Conservation (phyloP, 2,113 vertebrate species). For the Motacilla tschutschensis region DNA sequence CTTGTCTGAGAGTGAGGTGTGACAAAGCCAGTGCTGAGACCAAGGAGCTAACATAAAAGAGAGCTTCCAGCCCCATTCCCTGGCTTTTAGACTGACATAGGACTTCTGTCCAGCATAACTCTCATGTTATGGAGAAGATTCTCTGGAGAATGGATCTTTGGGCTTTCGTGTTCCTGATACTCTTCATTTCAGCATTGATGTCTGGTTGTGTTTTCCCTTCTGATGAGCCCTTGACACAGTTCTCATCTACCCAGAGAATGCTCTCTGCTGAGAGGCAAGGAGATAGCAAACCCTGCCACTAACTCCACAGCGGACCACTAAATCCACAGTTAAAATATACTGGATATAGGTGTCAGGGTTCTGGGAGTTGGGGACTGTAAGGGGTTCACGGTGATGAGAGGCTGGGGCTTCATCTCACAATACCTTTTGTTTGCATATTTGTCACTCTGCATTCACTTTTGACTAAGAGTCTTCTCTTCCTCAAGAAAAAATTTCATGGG, state of each 20-base stretch:
- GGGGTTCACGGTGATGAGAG: background rate
- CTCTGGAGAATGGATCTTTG: background rate
- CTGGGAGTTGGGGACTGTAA: background rate
- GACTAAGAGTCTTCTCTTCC: background rate
- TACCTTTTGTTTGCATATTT: background rate
- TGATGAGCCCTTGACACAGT: background rate
- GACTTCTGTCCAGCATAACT: background rate
- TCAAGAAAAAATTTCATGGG: background rate
- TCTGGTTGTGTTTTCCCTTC: background rate
- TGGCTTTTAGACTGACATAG: background rate
- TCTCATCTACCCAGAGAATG: background rate
- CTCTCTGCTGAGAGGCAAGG: background rate
- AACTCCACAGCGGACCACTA: background rate
- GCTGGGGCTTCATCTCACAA: background rate
- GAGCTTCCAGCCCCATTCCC: background rate
- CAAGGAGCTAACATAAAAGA: background rate
- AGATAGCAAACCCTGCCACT: background rate
- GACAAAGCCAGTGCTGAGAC: background rate
- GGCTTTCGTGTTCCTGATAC: background rate
- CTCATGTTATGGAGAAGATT: background rate
- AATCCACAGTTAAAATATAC: background rate
- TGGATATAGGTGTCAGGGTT: background rate
- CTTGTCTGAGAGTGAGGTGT: background rate
- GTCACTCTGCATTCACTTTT: background rate
- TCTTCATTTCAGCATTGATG: background rate